Evolutionary conservation across 2,797 vertebrate species (phyloP).

Genomic region (Eulemur mongoz): DNA sequence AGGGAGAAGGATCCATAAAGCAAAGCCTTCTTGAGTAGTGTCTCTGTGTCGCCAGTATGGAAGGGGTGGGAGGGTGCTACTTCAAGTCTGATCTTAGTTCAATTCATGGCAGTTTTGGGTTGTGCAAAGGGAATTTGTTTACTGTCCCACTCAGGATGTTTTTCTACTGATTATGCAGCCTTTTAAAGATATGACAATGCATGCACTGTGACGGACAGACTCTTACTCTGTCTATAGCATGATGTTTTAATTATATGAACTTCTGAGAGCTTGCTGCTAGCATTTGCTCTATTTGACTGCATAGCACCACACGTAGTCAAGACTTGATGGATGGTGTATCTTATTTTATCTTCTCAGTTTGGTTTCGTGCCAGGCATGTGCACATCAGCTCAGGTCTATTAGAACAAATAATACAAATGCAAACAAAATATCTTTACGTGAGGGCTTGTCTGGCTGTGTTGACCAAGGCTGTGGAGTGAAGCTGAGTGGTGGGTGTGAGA

Average conservation of each 20-base stretch:
- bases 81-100: background rate
- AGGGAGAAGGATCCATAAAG: background rate
- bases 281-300: background rate
- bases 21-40: background rate
- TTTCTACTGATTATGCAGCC: background rate
- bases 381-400: background rate
- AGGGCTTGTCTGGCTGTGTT: background rate
- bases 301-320: background rate
- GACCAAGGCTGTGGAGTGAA: background rate
- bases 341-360: background rate
- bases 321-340: background rate
- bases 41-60: background rate
- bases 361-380: background rate
- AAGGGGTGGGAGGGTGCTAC: background rate
- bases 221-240: background rate
- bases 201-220: fast-evolving
- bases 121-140: background rate
- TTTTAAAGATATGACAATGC: background rate
- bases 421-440: background rate
- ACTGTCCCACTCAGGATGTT: background rate
- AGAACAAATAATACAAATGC: background rate
- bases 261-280: background rate
- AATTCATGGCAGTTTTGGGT: background rate
- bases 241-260: background rate
- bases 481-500: conserved; percentile 82